Percentiles rank a stretch among this genome's conserved stretches.
These are phyloP conservation scores for Oligia strigilis DNA, from an alignment of 2,888 invertebrate genomes.

Conservation along the genomic window DNA sequence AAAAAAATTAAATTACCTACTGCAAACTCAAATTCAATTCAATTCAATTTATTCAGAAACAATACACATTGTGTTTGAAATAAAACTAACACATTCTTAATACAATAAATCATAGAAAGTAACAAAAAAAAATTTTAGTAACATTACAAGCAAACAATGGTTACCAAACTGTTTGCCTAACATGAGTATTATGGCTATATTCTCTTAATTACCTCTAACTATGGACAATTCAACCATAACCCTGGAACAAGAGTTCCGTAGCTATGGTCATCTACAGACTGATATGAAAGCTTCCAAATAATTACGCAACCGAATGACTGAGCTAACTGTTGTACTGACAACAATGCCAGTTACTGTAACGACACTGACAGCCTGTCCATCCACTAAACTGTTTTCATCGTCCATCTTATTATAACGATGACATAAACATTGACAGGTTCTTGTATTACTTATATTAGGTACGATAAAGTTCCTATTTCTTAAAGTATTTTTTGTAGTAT, in stretches of 20 bases:
- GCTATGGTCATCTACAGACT: background rate
- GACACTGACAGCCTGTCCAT: constrained; percentile 30
- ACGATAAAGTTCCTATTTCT: background rate
- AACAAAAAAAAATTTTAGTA: too few species aligned
- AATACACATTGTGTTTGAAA: too few species aligned
- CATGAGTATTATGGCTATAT: background rate
- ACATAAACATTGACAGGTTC: constrained; percentile 21
- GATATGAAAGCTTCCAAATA: constrained; percentile 33
- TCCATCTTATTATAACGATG: constrained; percentile 19
- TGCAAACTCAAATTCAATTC: too few species aligned
- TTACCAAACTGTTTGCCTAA: background rate
- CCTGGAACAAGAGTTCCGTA: background rate
- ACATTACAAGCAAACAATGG: background rate
- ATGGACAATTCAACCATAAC: background rate
- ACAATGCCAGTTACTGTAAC: constrained; percentile 15
- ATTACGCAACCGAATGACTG: constrained; percentile 28
- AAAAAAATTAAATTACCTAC: background rate
- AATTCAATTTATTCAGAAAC: too few species aligned
- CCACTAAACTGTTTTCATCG: constrained; percentile 26
- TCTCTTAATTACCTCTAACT: background rate
- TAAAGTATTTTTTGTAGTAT: background rate
- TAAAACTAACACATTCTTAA: too few species aligned
- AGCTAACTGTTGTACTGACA: constrained; percentile 11
- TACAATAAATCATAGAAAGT: too few species aligned
- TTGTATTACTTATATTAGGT: background rate